Evolutionary conservation across 1,140 invertebrate species (phyloP), one percentile per base, ranked within the genome.

Genomic region (Calycopis cecrops): DNA sequence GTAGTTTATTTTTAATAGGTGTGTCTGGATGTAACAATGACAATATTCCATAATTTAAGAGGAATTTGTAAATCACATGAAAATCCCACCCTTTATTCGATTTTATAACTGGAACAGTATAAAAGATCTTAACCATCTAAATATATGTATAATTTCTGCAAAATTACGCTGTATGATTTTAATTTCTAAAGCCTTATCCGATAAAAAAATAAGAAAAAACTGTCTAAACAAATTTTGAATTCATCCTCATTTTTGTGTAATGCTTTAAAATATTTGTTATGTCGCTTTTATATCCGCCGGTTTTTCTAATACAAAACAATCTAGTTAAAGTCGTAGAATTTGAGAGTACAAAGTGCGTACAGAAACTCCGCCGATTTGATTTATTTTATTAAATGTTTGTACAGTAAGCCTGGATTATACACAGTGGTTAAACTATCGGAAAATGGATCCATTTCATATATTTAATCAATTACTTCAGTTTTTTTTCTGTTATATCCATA

Each of bases 1-100:
- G 44, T 59, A 37, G 10, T 44, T 55, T 47, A 59, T 60, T 57
- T 58, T 65, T 56, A 11, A 14, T 62, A 48, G 52, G 49, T 47
- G 16, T 52, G 18, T 48, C 51, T 33, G 35, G 18, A 34, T 56
- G 40, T 53, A 55, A 42, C 33, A 47, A 16, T 54, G 48, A 50
- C 49, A 42, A 52, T 57, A 52, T 59, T 44, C 40, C 40, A 44
- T 44, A 14, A 14, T 14, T 40, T 40, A 44, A 37, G 35, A 37
- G 40, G 40, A 44, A 44, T 16, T 44, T 44, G 40, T 44, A 44
- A 44, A 16, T 44, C 40, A 44, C 40, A 40, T 14, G 16, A 44
- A 44, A 44, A 16, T 16, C 40, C 40, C 40, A 16, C 40, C 40
- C 40, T 18, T 40, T 37, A 2, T 40, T 44, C 12, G 40, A 44